These are phyloP conservation scores for Ianthella basta DNA, from an alignment of 37 sponge, comb jelly and placozoan species.

Conservation along the genomic window DNA sequence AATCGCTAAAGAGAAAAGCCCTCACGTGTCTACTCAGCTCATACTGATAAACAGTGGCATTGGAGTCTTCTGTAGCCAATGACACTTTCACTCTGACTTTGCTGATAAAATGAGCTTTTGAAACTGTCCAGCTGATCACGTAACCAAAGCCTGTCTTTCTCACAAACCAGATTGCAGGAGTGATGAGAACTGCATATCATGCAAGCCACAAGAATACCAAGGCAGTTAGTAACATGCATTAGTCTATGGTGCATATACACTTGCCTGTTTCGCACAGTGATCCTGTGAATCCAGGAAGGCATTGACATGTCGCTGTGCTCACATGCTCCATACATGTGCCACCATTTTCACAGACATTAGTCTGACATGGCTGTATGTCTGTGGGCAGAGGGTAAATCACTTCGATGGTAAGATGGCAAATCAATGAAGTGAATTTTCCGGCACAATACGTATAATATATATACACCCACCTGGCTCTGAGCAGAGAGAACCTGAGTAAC, in stretches of 20 bases:
- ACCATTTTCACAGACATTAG: slow-evolving; percentile 34
- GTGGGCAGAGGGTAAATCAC: background rate
- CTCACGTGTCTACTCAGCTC: background rate
- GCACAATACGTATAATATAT: no score
- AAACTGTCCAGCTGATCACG: background rate
- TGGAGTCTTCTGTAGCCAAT: background rate
- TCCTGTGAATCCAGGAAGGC: slow-evolving; percentile 33
- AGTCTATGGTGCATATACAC: background rate
- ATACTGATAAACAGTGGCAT: background rate
- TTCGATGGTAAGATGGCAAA: background rate
- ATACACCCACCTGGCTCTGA: background rate
- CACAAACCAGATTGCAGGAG: background rate
- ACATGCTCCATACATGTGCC: slow-evolving; percentile 27
- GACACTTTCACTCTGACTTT: background rate
- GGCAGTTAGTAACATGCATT: background rate
- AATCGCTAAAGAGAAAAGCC: background rate
- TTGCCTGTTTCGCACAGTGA: slow-evolving; percentile 34
- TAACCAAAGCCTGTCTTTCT: background rate
- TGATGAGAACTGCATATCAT: background rate
- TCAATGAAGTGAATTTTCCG: background rate
- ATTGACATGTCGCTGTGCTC: slow-evolving; percentile 18
- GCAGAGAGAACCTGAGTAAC: slow-evolving; percentile 58
- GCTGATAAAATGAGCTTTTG: background rate
- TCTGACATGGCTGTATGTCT: slow-evolving; percentile 28
- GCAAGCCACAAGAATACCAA: background rate